A percentile compares a stretch with the other conserved stretches of the same genome.
Evolutionary conservation across 2,888 invertebrate genomes (phyloP).

Genomic region (Imbricaverruca yamaguchii): DNA sequence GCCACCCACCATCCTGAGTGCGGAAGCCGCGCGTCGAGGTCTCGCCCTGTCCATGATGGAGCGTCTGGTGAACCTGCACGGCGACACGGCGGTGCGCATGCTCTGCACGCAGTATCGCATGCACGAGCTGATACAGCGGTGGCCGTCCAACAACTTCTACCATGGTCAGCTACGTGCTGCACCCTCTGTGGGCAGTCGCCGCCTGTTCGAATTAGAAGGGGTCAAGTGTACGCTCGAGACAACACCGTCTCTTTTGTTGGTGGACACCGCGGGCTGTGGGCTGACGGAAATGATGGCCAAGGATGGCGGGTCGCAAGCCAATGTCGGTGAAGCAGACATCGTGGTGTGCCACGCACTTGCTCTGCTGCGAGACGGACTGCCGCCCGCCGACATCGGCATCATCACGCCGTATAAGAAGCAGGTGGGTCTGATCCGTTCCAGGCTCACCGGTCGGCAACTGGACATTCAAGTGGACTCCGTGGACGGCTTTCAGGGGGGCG

Average conservation of each 20-base stretch:
- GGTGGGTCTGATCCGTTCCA: slow-evolving; percentile 45
- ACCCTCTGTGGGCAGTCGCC: slow-evolving; percentile 43
- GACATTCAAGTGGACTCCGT: slow-evolving; percentile 49
- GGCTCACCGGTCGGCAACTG: slow-evolving; percentile 36
- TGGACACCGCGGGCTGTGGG: slow-evolving; percentile 51
- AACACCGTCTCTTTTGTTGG: slow-evolving; percentile 42
- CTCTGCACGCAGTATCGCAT: slow-evolving; percentile 84
- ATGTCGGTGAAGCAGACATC: slow-evolving; percentile 47
- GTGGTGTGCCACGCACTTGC: slow-evolving; percentile 44
- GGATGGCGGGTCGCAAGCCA: slow-evolving; percentile 28
- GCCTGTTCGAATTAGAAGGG: slow-evolving; percentile 44
- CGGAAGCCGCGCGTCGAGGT: slow-evolving; percentile 41
- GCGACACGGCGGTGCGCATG: slow-evolving; percentile 51
- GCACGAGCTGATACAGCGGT: slow-evolving; percentile 69
- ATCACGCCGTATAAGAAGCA: slow-evolving; percentile 50
- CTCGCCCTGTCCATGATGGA: slow-evolving; percentile 31
- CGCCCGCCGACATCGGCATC: slow-evolving; percentile 46
- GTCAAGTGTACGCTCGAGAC: slow-evolving; percentile 43
- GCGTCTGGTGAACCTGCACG: slow-evolving; percentile 35
- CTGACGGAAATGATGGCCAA: slow-evolving; percentile 34
- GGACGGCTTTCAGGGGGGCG: slow-evolving; percentile 54
- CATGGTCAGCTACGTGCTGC: slow-evolving; percentile 53
- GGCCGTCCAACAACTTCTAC: slow-evolving; percentile 80
- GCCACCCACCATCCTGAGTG: slow-evolving; percentile 47
- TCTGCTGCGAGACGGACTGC: slow-evolving; percentile 45